Conservation (phyloP, 2,797 vertebrate species). For the Leontocebus nigricollis region DNA sequence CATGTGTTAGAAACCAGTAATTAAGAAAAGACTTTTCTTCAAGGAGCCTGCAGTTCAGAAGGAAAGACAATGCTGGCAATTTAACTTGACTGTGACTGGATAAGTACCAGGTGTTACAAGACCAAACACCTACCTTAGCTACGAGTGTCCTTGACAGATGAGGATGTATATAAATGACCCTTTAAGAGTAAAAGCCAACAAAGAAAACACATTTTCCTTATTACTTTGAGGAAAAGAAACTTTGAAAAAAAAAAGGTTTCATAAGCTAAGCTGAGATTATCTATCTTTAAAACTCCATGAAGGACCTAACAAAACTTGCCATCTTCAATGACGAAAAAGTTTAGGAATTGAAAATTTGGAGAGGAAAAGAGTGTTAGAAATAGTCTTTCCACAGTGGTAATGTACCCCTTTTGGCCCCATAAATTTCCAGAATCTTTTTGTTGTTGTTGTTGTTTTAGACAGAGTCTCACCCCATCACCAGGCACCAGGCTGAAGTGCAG, state of each 20-base stretch:
- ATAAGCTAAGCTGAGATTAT: constrained; percentile 56
- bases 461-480: too few relatives aligned
- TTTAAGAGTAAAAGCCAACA: background rate
- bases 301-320: constrained; percentile 51
- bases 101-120: background rate
- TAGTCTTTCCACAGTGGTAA: background rate
- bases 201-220: constrained; percentile 69
- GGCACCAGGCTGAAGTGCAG: too few relatives aligned
- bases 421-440: constrained; percentile 7
- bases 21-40: background rate
- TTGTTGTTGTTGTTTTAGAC: too few relatives aligned
- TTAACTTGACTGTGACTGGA: background rate
- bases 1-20: background rate
- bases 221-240: constrained; percentile 51
- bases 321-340: constrained; percentile 3
- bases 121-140: background rate
- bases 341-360: background rate
- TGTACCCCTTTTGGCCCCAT: background rate
- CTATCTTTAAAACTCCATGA: constrained; percentile 45
- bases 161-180: background rate
- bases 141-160: background rate
- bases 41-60: background rate
- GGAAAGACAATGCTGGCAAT: background rate
- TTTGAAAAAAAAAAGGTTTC: constrained; percentile 64
- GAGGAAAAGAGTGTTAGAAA: background rate